phyloP scores from a whole-genome alignment of 1,140 invertebrate species.

The Batillaria attramentaria region DNA sequence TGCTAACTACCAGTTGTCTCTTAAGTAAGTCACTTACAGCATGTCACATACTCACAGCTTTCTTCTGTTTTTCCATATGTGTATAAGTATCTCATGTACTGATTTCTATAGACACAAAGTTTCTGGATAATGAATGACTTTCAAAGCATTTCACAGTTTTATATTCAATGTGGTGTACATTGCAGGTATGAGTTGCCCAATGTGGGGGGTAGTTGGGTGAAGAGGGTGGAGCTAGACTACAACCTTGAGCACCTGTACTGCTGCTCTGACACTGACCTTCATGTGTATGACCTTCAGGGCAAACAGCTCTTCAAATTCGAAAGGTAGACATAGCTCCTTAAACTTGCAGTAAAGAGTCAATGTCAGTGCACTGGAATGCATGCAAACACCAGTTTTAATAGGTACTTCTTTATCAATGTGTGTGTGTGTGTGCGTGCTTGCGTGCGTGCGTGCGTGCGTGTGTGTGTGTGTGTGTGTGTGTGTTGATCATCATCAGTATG shows the following conservation, averaged over 20 bases:
- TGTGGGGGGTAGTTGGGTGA: conserved; percentile 71
- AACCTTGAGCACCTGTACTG: conserved; percentile 68
- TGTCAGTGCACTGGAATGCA: neutral
- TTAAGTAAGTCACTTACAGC: conserved; percentile 59
- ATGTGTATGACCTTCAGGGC: conserved; percentile 67
- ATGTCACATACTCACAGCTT: neutral
- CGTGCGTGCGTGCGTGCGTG: neutral
- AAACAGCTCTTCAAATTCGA: conserved; percentile 63
- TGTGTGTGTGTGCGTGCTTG: neutral
- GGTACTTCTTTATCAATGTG: neutral
- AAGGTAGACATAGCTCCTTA: conserved; percentile 47
- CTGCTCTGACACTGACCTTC: conserved; percentile 68
- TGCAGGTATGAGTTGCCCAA: conserved; percentile 61
- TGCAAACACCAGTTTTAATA: neutral
- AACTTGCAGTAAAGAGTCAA: neutral
- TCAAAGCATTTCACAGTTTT: neutral
- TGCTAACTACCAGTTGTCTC: conserved; percentile 65
- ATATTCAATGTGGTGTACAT: neutral
- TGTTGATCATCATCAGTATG: neutral
- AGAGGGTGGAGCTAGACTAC: conserved; percentile 67
- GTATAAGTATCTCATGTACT: neutral
- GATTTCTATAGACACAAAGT: too few relatives aligned
- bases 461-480: conserved; percentile 9
- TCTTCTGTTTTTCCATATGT: neutral
- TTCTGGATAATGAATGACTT: too few relatives aligned